Conservation (phyloP, 1,140 invertebrate species). For the Neodiprion lecontei region DNA sequence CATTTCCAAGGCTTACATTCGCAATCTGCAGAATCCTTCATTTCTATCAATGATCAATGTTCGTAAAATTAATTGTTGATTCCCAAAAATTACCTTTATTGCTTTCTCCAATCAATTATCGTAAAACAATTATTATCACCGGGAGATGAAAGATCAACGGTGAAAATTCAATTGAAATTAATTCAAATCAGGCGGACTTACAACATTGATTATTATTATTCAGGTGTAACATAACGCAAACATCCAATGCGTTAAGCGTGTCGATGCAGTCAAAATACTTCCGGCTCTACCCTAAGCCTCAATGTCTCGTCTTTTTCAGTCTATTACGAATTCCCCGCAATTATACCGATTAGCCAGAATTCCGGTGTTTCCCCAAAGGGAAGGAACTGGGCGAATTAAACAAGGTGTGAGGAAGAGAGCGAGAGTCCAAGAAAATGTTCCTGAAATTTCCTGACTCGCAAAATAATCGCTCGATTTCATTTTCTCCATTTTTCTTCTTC, state of each 20-base stretch:
- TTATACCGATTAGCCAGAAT: constrained; percentile 46
- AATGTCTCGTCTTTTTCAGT: constrained; percentile 40
- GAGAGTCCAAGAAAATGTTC: constrained; percentile 39
- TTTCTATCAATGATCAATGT: no score
- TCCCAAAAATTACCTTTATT: no score
- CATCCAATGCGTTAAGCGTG: background rate
- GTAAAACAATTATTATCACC: background rate
- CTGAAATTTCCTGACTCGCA: constrained; percentile 43
- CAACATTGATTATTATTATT: no score
- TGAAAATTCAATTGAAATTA: background rate
- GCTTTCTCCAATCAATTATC: no score
- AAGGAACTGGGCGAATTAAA: background rate
- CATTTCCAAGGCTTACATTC: no score
- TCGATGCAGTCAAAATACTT: background rate
- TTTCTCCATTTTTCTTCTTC: background rate
- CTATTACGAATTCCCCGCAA: constrained; percentile 48
- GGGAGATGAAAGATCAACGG: background rate
- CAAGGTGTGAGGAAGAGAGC: background rate
- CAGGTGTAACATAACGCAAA: background rate
- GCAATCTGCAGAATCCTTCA: no score
- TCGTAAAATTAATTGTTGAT: no score
- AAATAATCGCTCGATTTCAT: constrained; percentile 40
- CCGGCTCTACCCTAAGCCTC: background rate
- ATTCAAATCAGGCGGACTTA: background rate
- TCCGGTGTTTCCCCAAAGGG: constrained; percentile 4